These are phyloP conservation scores for Eudasyphora cyanicolor DNA, from an alignment of 2,888 invertebrate species.

Conservation along the genomic window DNA sequence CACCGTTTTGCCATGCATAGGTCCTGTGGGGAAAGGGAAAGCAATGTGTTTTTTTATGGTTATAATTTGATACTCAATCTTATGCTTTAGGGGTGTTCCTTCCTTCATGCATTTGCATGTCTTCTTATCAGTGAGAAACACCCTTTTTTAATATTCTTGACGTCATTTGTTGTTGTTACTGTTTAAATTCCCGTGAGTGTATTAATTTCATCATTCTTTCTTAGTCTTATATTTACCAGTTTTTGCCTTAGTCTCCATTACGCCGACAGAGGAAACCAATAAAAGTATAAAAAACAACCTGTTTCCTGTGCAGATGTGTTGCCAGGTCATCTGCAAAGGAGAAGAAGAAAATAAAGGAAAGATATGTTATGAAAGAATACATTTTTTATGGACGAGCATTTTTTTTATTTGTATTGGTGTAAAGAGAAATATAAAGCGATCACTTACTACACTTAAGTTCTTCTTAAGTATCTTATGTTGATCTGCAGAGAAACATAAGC, in stretches of 20 bases:
- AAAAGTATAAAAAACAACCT: conserved; percentile 61
- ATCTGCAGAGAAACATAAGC: too few relatives aligned
- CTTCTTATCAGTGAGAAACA: background rate
- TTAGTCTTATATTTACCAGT: conserved; percentile 73
- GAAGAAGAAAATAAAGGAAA: conserved; percentile 39
- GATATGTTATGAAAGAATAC: background rate
- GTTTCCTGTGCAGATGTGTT: conserved; percentile 60
- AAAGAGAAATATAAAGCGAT: too few relatives aligned
- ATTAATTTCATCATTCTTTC: conserved; percentile 17
- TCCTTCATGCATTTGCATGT: conserved; percentile 25
- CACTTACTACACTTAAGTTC: too few relatives aligned
- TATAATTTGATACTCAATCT: background rate
- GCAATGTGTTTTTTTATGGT: background rate
- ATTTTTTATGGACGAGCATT: background rate
- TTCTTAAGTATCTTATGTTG: too few relatives aligned
- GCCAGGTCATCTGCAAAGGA: conserved; percentile 65
- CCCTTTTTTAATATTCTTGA: conserved; percentile 5
- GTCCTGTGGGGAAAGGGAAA: conserved; percentile 80
- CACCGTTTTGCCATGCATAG: conserved; percentile 86
- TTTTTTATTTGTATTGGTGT: too few relatives aligned
- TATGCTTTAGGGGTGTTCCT: background rate
- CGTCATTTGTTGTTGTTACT: conserved; percentile 12
- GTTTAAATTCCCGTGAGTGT: background rate
- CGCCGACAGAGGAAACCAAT: conserved; percentile 64
- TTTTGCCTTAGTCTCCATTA: conserved; percentile 73